Base-by-base conservation (phyloP, 2,797 vertebrate species). In the Sebastes oblongus region DNA sequence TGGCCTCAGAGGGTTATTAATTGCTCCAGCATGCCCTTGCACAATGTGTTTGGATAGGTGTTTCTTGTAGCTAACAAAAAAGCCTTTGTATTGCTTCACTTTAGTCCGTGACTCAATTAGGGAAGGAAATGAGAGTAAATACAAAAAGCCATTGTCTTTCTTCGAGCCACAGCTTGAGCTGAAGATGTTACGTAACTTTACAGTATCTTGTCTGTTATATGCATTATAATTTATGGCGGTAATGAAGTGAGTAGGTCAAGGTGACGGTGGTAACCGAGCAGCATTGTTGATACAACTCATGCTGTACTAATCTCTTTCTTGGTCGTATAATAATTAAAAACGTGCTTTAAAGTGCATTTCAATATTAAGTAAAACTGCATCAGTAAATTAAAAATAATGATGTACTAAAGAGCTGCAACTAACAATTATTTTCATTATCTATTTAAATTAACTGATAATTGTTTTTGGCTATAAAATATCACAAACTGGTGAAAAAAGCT, bases 61-160 rank as follows among this genome's bases (percentile, higher is more conserved):
- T 93, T 95, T 93, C 93, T 93, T 90, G 85, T 92, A 88, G 90
- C 93, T 95, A 93, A 97, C 94, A 97, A 95, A 95, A 95, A 95
- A 93, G 90, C 94, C 95, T 96, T 96, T 97, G 96, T 97, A 94
- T 94, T 72, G 81, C 94, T 96, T 4, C 88, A 94, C 95, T 96
- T 97, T 95, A 95, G 95, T 96, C 96, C 94, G 94, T 93, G 87
- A 95, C 96, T 96, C 96, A 96, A 96, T 96, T 96, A 94, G 95
- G 96, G 95, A 97, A 97, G 96, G 96, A 95, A 96, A 95, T 93
- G 90, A 92, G 94, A 95, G 93, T 96, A 95, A 94, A 92, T 93
- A 96, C 95, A 96, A 97, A 96, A 95, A 93, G 89, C 94, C 90
- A 96, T 97, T 97, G 96, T 97, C 93, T 97, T 93, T 92, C 87